Percentiles rank a stretch among this genome's conserved stretches.
These are phyloP conservation scores for Diarsia rubi DNA, from an alignment of 2,888 invertebrate genomes.

Conservation along the genomic window DNA sequence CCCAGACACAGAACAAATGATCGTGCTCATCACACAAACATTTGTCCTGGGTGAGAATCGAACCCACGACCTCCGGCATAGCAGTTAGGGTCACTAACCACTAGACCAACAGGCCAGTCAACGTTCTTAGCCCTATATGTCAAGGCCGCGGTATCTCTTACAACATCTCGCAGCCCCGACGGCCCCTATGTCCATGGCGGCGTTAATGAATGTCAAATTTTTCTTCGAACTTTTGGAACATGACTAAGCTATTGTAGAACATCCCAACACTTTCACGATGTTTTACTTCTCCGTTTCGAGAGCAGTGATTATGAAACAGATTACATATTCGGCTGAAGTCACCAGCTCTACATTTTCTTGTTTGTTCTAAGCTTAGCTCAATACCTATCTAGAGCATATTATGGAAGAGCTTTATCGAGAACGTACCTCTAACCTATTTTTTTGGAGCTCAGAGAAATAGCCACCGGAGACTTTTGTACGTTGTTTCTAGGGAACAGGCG, in stretches of 20 bases:
- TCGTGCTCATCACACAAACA: too few species aligned
- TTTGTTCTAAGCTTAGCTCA: not conserved
- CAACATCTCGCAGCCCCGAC: too few species aligned
- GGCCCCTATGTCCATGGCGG: too few species aligned
- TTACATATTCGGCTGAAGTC: not conserved
- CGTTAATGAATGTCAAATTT: not conserved
- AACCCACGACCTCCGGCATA: too few species aligned
- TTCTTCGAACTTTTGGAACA: not conserved
- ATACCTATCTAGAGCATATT: not conserved
- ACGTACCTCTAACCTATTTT: not conserved
- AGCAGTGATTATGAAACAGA: not conserved
- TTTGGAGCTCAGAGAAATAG: not conserved
- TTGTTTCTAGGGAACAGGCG: constrained; percentile 5
- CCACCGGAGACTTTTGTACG: not conserved
- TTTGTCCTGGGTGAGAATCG: too few species aligned
- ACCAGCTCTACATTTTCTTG: not conserved
- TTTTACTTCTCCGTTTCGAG: not conserved
- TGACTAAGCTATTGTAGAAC: not conserved
- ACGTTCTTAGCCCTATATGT: too few species aligned
- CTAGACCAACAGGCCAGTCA: too few species aligned
- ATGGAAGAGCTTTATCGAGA: not conserved
- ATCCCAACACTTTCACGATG: not conserved
- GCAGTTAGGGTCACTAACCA: too few species aligned
- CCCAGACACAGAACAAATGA: too few species aligned
- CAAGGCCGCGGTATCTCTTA: too few species aligned